Conservation (phyloP, 2,113 vertebrate genomes). For the Saguinus midas region DNA sequence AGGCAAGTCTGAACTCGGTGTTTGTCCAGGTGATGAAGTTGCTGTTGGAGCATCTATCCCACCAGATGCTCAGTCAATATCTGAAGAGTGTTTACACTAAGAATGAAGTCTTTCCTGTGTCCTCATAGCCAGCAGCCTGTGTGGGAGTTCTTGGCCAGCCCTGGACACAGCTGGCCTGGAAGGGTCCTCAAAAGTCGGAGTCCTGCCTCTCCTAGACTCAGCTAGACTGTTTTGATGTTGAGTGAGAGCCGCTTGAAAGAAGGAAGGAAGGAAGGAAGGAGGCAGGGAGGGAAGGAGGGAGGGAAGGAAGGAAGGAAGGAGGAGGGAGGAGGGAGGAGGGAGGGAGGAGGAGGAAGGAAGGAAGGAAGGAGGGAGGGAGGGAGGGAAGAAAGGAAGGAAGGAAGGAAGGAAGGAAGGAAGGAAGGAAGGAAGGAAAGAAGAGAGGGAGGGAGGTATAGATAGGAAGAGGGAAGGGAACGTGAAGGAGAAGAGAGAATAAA, state of each 20-base stretch:
- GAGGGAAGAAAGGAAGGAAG: too few relatives aligned
- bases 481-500: neutral
- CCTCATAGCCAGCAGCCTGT: neutral
- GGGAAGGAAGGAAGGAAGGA: neutral
- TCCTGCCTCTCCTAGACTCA: neutral
- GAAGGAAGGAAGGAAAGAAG: accelerated
- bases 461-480: too few relatives aligned
- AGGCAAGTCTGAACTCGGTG: neutral
- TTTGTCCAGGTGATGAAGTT: neutral
- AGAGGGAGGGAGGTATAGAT: neutral
- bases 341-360: neutral
- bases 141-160: slow-evolving; percentile 44
- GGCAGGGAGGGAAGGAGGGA: too few relatives aligned
- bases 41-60: neutral
- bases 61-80: neutral
- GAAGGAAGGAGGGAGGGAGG: neutral
- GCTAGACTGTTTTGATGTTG: neutral
- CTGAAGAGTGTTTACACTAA: slow-evolving; percentile 23
- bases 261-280: neutral
- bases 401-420: neutral
- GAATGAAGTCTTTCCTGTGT: neutral
- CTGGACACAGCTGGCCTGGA: slow-evolving; percentile 11
- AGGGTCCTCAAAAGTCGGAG: neutral
- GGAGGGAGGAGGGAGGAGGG: neutral
- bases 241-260: neutral